Percentiles rank a stretch among this genome's conserved stretches.
phyloP scores from a whole-genome alignment of 92 coral and sea anemone species.

The Blastomussa wellsi region DNA sequence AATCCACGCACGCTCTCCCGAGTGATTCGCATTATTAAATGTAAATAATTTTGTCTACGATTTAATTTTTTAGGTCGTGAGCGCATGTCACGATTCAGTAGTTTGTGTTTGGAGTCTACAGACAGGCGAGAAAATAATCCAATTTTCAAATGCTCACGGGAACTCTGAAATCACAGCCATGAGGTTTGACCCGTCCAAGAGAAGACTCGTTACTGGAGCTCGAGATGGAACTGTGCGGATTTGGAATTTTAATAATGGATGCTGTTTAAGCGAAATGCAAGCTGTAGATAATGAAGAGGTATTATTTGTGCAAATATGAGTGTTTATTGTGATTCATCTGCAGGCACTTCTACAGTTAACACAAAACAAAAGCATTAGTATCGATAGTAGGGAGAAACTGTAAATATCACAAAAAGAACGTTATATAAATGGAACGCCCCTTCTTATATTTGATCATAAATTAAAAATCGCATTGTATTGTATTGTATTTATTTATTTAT shows the following conservation, averaged over 20 bases:
- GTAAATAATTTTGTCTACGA: too few relatives aligned
- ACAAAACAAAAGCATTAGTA: too few relatives aligned
- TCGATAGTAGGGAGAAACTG: too few relatives aligned
- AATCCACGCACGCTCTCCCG: too few relatives aligned
- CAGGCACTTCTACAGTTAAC: too few relatives aligned
- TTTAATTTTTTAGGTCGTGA: slow-evolving; percentile 69
- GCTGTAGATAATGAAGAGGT: slow-evolving; percentile 85
- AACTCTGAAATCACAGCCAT: slow-evolving; percentile 93
- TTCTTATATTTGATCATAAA: too few relatives aligned
- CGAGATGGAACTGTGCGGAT: slow-evolving; percentile 92
- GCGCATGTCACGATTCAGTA: slow-evolving; percentile 95
- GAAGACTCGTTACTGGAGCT: slow-evolving; percentile 91
- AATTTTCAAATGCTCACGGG: slow-evolving; percentile 94
- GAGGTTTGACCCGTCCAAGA: slow-evolving; percentile 91
- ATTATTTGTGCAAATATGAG: too few relatives aligned
- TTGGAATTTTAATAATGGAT: slow-evolving; percentile 98
- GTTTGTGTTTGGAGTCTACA: slow-evolving; percentile 97
- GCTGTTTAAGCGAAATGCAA: slow-evolving; percentile 79
- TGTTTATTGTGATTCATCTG: too few relatives aligned
- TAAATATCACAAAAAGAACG: too few relatives aligned
- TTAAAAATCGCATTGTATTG: too few relatives aligned
- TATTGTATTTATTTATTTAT: too few relatives aligned
- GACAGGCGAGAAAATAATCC: slow-evolving; percentile 95
- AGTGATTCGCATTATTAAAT: neutral
- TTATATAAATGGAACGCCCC: too few relatives aligned